Evolutionary conservation across 1,140 invertebrate genomes (phyloP).

Genomic region (Zaprionus davidi): DNA sequence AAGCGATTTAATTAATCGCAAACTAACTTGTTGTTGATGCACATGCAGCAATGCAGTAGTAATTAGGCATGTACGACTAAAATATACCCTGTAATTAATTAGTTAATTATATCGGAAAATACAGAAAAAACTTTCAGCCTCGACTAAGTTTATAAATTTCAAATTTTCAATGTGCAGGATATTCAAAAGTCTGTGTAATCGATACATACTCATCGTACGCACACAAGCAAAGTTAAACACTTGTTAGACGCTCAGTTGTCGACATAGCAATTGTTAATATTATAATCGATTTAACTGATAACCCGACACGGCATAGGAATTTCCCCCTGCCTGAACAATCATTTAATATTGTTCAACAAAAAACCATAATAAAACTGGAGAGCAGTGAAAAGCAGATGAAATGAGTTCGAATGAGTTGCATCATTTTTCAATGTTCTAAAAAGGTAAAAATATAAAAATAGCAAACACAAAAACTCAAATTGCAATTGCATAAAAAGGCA

Average conservation of each 20-base stretch:
- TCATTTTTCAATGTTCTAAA: not conserved
- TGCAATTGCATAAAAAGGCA: not conserved
- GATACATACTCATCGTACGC: not conserved
- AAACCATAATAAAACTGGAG: not conserved
- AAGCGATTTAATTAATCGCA: conserved; percentile 17
- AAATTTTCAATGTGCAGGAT: not conserved
- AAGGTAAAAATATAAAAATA: not conserved
- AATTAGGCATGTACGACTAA: not conserved
- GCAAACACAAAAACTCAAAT: not conserved
- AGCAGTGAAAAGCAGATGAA: not conserved
- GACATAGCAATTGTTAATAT: not conserved
- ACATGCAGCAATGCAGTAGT: not conserved
- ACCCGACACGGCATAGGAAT: not conserved
- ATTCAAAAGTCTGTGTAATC: not conserved
- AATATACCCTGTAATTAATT: not conserved
- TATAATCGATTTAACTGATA: not conserved
- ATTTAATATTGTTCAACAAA: not conserved
- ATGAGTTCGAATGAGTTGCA: not conserved
- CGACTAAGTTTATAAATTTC: too few relatives aligned
- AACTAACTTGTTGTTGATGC: conserved; percentile 3
- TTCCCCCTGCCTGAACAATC: not conserved
- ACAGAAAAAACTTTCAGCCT: too few relatives aligned
- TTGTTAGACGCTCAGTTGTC: not conserved
- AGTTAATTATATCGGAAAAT: too few relatives aligned
- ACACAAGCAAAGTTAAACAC: not conserved